Conservation (phyloP, 2,797 vertebrate genomes). For the Takifugu ocellatus region DNA sequence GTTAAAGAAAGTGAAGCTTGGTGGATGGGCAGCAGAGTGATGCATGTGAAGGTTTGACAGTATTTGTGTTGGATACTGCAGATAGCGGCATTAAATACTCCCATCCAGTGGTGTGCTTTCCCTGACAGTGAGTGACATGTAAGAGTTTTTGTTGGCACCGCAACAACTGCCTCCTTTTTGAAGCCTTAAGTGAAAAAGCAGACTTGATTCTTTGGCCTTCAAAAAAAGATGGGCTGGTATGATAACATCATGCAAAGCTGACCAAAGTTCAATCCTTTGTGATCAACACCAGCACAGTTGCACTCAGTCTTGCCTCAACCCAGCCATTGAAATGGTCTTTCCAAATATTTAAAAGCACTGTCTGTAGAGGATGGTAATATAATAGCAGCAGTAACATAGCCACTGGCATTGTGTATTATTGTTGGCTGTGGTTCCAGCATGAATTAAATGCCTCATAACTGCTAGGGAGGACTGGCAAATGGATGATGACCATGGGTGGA, state of each 20-base stretch:
- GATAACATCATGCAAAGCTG: conserved; percentile 32
- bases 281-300: conserved; percentile 40
- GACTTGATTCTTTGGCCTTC: conserved; percentile 11
- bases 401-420: conserved; percentile 32
- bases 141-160: conserved; percentile 64
- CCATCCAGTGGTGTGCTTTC: conserved; percentile 56
- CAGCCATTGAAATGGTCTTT: conserved; percentile 58
- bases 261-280: conserved; percentile 42
- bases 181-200: conserved; percentile 43
- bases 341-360: conserved; percentile 62
- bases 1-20: too few species aligned
- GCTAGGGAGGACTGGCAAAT: conserved; percentile 40
- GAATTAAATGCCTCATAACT: conserved; percentile 56
- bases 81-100: conserved; percentile 60
- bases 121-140: conserved; percentile 72
- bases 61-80: conserved; percentile 77
- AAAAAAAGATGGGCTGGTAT: conserved; percentile 14
- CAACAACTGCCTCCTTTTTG: conserved; percentile 49
- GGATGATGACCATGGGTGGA: conserved; percentile 53
- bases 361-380: conserved; percentile 68
- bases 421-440: conserved; percentile 35
- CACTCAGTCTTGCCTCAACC: conserved; percentile 61
- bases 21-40: too few species aligned
- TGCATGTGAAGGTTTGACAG: conserved; percentile 13
- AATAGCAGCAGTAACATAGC: conserved; percentile 53